Percentiles rank a stretch among this genome's conserved stretches.
phyloP scores from a whole-genome alignment of 2,888 invertebrate genomes.

The Trimorus sp. region DNA sequence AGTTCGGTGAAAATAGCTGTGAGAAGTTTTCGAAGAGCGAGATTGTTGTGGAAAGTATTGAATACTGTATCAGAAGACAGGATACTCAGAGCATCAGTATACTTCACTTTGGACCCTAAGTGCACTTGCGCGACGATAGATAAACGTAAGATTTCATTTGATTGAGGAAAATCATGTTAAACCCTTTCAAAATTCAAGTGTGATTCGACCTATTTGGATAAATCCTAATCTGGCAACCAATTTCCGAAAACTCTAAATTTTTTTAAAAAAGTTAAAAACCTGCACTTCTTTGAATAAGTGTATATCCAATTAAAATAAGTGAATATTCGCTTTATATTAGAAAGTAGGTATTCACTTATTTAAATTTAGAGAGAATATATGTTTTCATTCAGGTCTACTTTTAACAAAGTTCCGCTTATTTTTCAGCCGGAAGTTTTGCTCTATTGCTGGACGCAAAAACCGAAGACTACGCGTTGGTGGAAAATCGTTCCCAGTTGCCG shows the following conservation, averaged over 20 bases:
- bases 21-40: slow-evolving; percentile 73
- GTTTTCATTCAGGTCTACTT: no score
- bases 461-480: slow-evolving; percentile 58
- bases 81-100: slow-evolving; percentile 67
- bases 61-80: slow-evolving; percentile 63
- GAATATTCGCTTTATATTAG: no score
- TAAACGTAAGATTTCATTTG: slow-evolving; percentile 70
- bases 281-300: no score
- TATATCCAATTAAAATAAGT: no score
- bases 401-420: not conserved
- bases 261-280: no score
- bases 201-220: no score
- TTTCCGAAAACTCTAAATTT: no score
- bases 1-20: slow-evolving; percentile 76
- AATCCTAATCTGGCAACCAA: no score
- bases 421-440: slow-evolving; percentile 76
- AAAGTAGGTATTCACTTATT: no score
- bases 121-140: slow-evolving; percentile 76
- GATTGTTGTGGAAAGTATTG: slow-evolving; percentile 73
- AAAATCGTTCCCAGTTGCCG: slow-evolving; percentile 51
- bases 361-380: no score
- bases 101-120: slow-evolving; percentile 71
- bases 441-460: slow-evolving; percentile 70
- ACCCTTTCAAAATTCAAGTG: no score
- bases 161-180: no score